A percentile compares a stretch with the other conserved stretches of the same genome.
phyloP scores from a whole-genome alignment of 30 jellyfish, hydroid and myxozoan species.

The Chironex yamaguchii region DNA sequence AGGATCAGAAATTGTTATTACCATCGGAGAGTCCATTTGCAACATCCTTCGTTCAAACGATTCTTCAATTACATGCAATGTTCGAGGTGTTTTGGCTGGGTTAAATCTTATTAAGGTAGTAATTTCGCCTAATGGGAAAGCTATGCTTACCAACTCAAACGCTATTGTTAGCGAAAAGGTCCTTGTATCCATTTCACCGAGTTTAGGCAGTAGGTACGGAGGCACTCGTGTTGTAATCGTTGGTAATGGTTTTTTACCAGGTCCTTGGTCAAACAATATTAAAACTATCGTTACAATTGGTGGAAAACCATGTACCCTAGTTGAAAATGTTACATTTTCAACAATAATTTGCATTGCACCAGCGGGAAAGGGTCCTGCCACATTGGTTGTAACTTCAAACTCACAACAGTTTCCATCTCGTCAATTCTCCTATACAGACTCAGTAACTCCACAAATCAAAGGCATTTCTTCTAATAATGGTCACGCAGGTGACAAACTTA shows the following conservation, averaged over 20 bases:
- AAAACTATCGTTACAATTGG: conserved; percentile 22
- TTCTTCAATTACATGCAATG: conserved; percentile 39
- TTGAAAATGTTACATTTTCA: not conserved
- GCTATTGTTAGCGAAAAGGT: conserved; percentile 44
- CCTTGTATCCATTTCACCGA: conserved; percentile 55
- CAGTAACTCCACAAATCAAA: conserved; percentile 56
- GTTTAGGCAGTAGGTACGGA: conserved; percentile 93
- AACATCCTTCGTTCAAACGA: conserved; percentile 43
- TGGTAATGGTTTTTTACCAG: conserved; percentile 88
- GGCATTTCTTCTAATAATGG: conserved; percentile 62
- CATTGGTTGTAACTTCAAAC: conserved; percentile 9
- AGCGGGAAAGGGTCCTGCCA: conserved; percentile 18
- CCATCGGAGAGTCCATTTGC: conserved; percentile 73
- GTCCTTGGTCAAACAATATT: not conserved
- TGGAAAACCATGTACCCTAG: not conserved
- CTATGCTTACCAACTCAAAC: conserved; percentile 61
- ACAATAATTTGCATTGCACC: conserved; percentile 41
- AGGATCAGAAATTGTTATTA: conserved; percentile 17
- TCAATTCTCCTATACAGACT: conserved; percentile 29
- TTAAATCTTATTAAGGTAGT: conserved; percentile 52
- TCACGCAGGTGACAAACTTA: conserved; percentile 42
- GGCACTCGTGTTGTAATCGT: conserved; percentile 64
- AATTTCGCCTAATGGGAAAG: conserved; percentile 64
- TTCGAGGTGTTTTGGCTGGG: conserved; percentile 77
- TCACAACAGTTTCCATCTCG: conserved; percentile 21